These are phyloP conservation scores for Phocides pigmalion DNA, from an alignment of 1,140 invertebrate genomes.

Conservation along the genomic window DNA sequence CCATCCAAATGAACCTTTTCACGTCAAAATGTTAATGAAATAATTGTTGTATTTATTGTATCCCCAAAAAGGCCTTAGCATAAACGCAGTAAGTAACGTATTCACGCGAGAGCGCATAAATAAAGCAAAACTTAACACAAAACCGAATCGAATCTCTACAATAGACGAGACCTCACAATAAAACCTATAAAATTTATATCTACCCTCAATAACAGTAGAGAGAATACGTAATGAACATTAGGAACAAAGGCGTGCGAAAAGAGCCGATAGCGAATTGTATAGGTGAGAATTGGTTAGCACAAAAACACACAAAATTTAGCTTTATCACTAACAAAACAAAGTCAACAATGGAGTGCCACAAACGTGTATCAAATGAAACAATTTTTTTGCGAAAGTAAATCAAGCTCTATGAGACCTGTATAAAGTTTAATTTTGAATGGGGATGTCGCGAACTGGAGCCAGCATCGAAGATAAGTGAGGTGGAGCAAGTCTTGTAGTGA, in stretches of 20 bases:
- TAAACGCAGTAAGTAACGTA: slow-evolving; percentile 9
- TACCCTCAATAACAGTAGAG: slow-evolving; percentile 68
- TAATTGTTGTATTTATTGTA: too few relatives aligned
- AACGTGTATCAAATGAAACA: slow-evolving; percentile 43
- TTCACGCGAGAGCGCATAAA: slow-evolving; percentile 34
- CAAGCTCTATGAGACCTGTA: slow-evolving; percentile 28
- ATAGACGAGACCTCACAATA: slow-evolving; percentile 58
- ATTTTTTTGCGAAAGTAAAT: slow-evolving; percentile 32
- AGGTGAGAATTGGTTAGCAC: slow-evolving; percentile 62
- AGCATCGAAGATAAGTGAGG: slow-evolving; percentile 68
- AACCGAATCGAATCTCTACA: slow-evolving; percentile 53
- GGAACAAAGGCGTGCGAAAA: slow-evolving; percentile 72
- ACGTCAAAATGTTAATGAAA: too few relatives aligned
- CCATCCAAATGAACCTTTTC: too few relatives aligned
- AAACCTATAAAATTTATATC: slow-evolving; percentile 76
- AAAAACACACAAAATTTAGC: slow-evolving; percentile 39
- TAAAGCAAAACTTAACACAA: slow-evolving; percentile 26
- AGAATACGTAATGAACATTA: slow-evolving; percentile 78
- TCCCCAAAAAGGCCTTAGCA: not conserved
- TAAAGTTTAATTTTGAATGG: slow-evolving; percentile 42
- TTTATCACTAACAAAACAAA: slow-evolving; percentile 39
- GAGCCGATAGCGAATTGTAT: slow-evolving; percentile 67
- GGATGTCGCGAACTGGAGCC: slow-evolving; percentile 31
- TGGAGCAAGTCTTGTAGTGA: slow-evolving; percentile 54
- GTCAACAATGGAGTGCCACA: slow-evolving; percentile 38